Evolutionary conservation across 1,140 invertebrate species (phyloP).

Genomic region (Nebria ingens): DNA sequence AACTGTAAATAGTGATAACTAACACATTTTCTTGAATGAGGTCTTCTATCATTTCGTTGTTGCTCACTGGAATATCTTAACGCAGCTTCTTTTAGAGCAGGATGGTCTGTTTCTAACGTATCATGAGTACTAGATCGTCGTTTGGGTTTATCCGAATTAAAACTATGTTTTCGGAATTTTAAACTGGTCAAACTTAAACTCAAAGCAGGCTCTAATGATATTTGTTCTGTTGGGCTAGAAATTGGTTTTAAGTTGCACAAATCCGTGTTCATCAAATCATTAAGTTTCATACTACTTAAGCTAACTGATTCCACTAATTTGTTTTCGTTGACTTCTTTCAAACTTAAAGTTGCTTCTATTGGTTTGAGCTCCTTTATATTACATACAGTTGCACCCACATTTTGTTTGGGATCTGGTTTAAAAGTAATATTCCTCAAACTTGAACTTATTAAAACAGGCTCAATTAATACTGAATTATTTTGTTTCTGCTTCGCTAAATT

Average conservation of each 20-base stretch:
- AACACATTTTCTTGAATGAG: slow-evolving; percentile 32
- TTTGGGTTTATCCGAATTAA: slow-evolving; percentile 29
- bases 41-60: background rate
- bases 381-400: too few relatives aligned
- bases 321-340: too few relatives aligned
- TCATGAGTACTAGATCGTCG: slow-evolving; percentile 24
- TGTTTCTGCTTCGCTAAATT: too few relatives aligned
- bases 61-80: background rate
- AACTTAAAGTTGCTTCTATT: too few relatives aligned
- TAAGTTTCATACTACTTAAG: too few relatives aligned
- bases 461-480: too few relatives aligned
- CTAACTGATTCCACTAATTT: too few relatives aligned
- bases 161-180: slow-evolving; percentile 28
- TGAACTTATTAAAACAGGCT: too few relatives aligned
- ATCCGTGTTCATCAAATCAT: background rate
- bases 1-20: slow-evolving; percentile 35
- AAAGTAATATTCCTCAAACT: too few relatives aligned
- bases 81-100: background rate
- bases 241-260: background rate
- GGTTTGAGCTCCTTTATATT: too few relatives aligned
- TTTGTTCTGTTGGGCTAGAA: background rate
- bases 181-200: slow-evolving; percentile 22
- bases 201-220: slow-evolving; percentile 17
- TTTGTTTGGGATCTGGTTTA: too few relatives aligned
- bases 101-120: background rate